Base-by-base conservation (phyloP, 2,888 invertebrate genomes). In the Heteromurus nitidus region DNA sequence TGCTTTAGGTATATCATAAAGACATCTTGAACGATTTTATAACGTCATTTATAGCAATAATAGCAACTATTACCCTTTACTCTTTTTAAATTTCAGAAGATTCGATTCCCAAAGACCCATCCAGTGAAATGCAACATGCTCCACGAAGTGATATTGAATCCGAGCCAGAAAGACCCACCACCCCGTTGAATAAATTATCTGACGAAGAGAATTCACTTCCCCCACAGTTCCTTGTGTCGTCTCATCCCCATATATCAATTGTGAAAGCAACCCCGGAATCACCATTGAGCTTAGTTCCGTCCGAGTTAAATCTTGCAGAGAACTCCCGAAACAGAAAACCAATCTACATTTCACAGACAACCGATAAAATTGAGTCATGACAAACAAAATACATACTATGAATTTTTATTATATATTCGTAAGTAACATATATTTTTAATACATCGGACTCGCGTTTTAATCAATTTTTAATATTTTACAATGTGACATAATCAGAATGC, bases 281-380 rank as follows among this genome's bases (percentile, higher is more conserved):
- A 20, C 87, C 86, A 7, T 82, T 87, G 84, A 86, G 86, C 83
- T 85, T 86, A 82, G 82, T 86, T 53, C 84, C 85, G 18, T 80
- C 86, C 44, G 86, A 86, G 58, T 75, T 86, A 47, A 86, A 85
- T 64, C 85, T 87, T 30, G 75, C 70, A 1, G 86, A 86, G 55
- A 85, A 80, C 62, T 86, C 87, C 2, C 67, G 87, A 73, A 86
- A 87, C 79, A 72, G 87, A 20, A 87, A 87, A 68, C 87, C 87
- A 28, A 87, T 87, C 75, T 87, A 87, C 74, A 85, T 87, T 53
- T 82, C 85, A 58, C 87, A 87, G 85, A 76, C 77, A 26, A 62
- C 77, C 53, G 77, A 83, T 31, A 81, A 75, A n/a, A 47, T 73
- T 47, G 69, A 53, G 55, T 67, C 67, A 67, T 73, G 73, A 80